Evolutionary conservation across 2,113 vertebrate species (phyloP).

Genomic region (Corythornis vintsioides): DNA sequence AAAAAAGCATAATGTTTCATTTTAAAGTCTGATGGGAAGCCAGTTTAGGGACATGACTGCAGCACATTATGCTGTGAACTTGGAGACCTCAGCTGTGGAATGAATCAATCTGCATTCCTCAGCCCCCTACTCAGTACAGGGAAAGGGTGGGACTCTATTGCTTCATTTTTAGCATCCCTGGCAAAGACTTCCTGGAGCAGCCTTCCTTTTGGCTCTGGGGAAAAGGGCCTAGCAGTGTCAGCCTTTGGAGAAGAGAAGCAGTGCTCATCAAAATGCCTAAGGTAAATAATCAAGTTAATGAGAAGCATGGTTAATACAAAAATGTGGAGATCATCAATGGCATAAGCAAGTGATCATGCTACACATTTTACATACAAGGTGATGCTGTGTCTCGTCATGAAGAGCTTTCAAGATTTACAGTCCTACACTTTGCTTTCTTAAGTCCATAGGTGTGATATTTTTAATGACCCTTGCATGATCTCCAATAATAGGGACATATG

Average conservation of each 20-base stretch:
- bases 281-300: not conserved
- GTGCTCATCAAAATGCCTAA: not conserved
- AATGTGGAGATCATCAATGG: not conserved
- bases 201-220: not conserved
- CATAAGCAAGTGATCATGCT: not conserved
- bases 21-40: constrained; percentile 11
- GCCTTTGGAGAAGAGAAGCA: not conserved
- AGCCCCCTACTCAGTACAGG: constrained; percentile 14
- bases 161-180: constrained; percentile 12
- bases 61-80: constrained; percentile 9
- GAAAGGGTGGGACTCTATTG: constrained; percentile 25
- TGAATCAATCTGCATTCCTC: constrained; percentile 25
- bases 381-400: not conserved
- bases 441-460: not conserved
- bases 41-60: constrained; percentile 46
- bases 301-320: not conserved
- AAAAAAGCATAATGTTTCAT: constrained; percentile 23
- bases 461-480: not conserved
- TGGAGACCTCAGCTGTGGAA: not conserved
- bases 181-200: not conserved
- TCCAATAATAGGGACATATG: not conserved
- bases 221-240: not conserved
- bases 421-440: not conserved
- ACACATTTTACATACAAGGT: not conserved
- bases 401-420: not conserved